These are phyloP conservation scores for Caenorhabditis tropicalis DNA, from an alignment of 1,140 invertebrate species.

Conservation along the genomic window DNA sequence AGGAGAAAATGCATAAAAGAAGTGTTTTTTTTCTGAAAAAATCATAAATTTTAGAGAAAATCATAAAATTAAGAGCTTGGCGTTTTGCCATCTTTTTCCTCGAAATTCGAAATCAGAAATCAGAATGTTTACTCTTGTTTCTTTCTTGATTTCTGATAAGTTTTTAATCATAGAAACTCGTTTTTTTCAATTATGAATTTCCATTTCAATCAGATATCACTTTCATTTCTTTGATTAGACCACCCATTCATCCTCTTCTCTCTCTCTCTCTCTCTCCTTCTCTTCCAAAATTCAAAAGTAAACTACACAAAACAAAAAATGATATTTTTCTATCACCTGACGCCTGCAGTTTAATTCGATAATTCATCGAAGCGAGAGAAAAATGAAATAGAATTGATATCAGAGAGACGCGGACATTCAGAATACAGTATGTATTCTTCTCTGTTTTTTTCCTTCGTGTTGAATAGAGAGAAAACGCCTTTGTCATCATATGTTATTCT, in stretches of 20 bases:
- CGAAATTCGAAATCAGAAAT: no score
- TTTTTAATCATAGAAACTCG: no score
- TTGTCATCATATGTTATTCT: conserved; percentile 23
- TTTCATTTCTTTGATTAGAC: not conserved
- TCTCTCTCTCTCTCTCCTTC: no score
- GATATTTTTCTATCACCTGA: conserved; percentile 33
- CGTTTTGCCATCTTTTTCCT: no score
- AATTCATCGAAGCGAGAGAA: conserved; percentile 21
- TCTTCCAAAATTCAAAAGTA: not conserved
- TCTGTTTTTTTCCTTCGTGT: not conserved
- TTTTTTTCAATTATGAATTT: not conserved
- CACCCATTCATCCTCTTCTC: not conserved
- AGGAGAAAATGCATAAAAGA: no score
- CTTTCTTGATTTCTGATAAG: no score
- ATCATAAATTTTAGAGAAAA: no score
- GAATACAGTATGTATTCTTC: conserved; percentile 15
- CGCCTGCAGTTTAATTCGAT: conserved; percentile 39
- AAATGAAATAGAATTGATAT: not conserved
- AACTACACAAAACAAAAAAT: not conserved
- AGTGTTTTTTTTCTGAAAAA: no score
- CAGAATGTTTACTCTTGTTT: no score
- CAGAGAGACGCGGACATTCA: not conserved
- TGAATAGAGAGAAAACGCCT: conserved; percentile 3
- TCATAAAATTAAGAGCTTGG: no score
- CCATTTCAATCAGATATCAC: not conserved